Conservation (phyloP, 2,888 invertebrate genomes). For the Eueremaeus valkanovi region DNA sequence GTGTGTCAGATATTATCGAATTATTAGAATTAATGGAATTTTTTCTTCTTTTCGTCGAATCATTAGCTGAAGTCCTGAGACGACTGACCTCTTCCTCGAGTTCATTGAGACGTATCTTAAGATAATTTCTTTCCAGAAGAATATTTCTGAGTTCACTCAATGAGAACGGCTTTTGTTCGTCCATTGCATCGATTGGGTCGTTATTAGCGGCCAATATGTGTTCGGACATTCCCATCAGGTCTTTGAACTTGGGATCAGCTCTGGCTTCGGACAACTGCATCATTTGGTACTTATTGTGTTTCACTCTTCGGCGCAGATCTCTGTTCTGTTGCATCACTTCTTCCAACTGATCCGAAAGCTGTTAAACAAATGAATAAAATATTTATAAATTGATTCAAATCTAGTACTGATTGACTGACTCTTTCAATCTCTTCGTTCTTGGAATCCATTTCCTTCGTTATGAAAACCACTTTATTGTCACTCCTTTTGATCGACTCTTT, state of each 20-base stretch:
- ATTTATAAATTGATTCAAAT: no score
- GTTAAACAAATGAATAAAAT: no score
- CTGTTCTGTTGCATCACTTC: slow-evolving; percentile 15
- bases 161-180: slow-evolving; percentile 70
- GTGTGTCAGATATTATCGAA: slow-evolving; percentile 12
- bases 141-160: slow-evolving; percentile 79
- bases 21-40: neutral
- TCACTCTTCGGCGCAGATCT: neutral
- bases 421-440: slow-evolving; percentile 34
- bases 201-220: neutral
- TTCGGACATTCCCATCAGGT: neutral
- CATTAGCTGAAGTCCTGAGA: slow-evolving; percentile 58
- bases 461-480: neutral
- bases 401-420: no score
- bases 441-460: slow-evolving; percentile 24
- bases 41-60: neutral
- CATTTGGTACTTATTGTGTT: neutral
- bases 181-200: slow-evolving; percentile 54
- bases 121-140: slow-evolving; percentile 83
- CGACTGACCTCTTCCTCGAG: slow-evolving; percentile 86
- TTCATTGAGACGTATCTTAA: slow-evolving; percentile 84
- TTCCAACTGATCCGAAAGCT: slow-evolving; percentile 4
- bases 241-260: neutral
- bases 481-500: slow-evolving; percentile 30
- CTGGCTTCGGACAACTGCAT: neutral